Evolutionary conservation across 2,113 vertebrate genomes (phyloP).

Genomic region (Tachycineta bicolor): DNA sequence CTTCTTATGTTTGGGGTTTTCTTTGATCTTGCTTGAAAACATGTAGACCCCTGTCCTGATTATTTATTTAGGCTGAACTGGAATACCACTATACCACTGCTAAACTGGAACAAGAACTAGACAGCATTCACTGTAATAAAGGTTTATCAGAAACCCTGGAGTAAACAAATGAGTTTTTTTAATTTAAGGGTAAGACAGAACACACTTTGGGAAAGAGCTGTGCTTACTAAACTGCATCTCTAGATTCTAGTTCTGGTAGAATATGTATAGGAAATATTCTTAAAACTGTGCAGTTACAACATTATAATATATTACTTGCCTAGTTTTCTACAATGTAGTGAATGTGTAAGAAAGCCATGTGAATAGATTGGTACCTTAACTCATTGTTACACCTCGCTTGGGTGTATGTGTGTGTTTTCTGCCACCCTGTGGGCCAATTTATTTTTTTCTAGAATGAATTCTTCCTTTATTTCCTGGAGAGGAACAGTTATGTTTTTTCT

Average conservation of each 20-base stretch:
- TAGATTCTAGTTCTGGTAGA: background rate
- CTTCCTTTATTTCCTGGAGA: background rate
- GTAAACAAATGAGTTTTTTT: fast-evolving
- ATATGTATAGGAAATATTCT: background rate
- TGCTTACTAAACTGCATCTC: background rate
- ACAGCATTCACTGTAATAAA: background rate
- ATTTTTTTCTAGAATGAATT: background rate
- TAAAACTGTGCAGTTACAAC: background rate
- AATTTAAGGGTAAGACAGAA: background rate
- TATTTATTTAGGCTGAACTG: background rate
- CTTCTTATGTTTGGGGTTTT: background rate
- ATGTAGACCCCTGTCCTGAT: background rate
- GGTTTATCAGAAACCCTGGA: background rate
- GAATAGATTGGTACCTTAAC: background rate
- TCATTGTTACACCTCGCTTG: background rate
- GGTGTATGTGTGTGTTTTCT: background rate
- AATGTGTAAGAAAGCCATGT: background rate
- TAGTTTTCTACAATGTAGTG: background rate
- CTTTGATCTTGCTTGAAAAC: background rate
- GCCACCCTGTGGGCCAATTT: background rate
- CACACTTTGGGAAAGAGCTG: background rate
- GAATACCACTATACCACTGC: background rate
- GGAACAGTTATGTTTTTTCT: background rate
- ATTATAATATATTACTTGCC: background rate
- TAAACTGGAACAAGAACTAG: background rate